Base-by-base conservation (phyloP, 1,140 invertebrate species). In the Bilobella aurantiaca region DNA sequence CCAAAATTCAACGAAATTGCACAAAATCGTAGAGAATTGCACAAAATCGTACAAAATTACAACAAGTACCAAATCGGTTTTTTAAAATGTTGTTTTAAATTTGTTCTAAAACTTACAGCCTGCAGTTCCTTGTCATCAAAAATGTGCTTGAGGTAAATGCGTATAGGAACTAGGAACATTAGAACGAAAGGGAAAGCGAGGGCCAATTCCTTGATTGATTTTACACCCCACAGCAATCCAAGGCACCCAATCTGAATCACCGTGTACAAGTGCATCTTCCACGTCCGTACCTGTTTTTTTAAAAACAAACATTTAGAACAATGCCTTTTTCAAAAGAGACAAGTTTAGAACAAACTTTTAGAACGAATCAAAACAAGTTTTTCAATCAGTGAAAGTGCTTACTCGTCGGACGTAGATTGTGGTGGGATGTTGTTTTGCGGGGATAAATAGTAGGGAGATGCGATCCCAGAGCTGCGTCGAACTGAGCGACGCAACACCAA, bases 251-350 rank as follows among this genome's bases (percentile, higher is more conserved):
- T 75, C 78, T 97, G 93, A 65, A 94, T 85, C 8, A 86, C 70
- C 0, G 93, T 97, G 78, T 87, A 97, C 14, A 92, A 74, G 76
- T 96, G 91, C 91, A 97, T 93, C 75, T 93, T 93, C 76, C 86
- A 83, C 0, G 91, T 93, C 68, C 86, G 86, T 1, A 96, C 90
- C 87, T 89, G 76, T n/a, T n/a, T n/a, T n/a, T n/a, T n/a, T n/a
- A n/a, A n/a, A n/a, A n/a, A n/a, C n/a, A n/a, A n/a, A n/a, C n/a
- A n/a, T n/a, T n/a, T n/a, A n/a, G n/a, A n/a, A n/a, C n/a, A n/a
- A n/a, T n/a, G n/a, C n/a, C n/a, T n/a, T n/a, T n/a, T n/a, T n/a
- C n/a, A n/a, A n/a, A n/a, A n/a, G n/a, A n/a, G n/a, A n/a, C n/a
- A n/a, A n/a, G n/a, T n/a, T n/a, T n/a, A n/a, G n/a, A n/a, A 57